These are phyloP conservation scores for Aphaenogaster floridana DNA, from an alignment of 1,140 invertebrate genomes.

Conservation along the genomic window DNA sequence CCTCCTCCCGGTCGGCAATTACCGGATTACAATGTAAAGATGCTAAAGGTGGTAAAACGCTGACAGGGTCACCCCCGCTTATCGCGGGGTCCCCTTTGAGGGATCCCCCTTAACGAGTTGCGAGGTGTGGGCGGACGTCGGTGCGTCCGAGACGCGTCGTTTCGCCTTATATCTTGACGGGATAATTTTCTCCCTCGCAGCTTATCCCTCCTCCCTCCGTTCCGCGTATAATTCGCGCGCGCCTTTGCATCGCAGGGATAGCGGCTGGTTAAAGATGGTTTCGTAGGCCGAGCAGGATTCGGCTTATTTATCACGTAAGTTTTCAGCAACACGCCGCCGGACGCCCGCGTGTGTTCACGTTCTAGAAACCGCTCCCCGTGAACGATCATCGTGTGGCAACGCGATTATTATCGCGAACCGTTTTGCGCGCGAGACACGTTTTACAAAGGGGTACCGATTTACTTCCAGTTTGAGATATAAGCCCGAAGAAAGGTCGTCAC, in stretches of 20 bases:
- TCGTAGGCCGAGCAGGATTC: constrained; percentile 17
- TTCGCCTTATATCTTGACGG: constrained; percentile 79
- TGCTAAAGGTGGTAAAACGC: constrained; percentile 83
- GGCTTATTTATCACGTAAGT: constrained; percentile 56
- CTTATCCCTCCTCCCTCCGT: constrained; percentile 67
- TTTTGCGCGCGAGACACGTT: background rate
- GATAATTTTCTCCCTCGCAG: constrained; percentile 81
- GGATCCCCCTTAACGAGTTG: constrained; percentile 80
- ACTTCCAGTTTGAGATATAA: background rate
- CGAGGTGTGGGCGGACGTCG: constrained; percentile 83
- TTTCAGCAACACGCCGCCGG: constrained; percentile 44
- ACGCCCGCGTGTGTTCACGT: background rate
- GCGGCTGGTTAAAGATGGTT: constrained; percentile 24
- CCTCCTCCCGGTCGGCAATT: constrained; percentile 80
- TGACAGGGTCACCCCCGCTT: constrained; percentile 81
- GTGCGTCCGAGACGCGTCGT: constrained; percentile 74
- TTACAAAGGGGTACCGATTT: background rate
- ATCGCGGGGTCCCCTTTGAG: constrained; percentile 70
- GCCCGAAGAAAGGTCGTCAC: background rate
- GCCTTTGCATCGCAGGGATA: constrained; percentile 27
- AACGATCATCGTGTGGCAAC: constrained; percentile 17
- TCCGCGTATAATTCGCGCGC: constrained; percentile 75
- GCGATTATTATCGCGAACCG: constrained; percentile 9
- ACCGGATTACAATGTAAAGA: constrained; percentile 82
- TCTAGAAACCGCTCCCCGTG: constrained; percentile 3